Evolutionary conservation across 2,113 vertebrate genomes (phyloP).

Genomic region (Tragulus kanchil): DNA sequence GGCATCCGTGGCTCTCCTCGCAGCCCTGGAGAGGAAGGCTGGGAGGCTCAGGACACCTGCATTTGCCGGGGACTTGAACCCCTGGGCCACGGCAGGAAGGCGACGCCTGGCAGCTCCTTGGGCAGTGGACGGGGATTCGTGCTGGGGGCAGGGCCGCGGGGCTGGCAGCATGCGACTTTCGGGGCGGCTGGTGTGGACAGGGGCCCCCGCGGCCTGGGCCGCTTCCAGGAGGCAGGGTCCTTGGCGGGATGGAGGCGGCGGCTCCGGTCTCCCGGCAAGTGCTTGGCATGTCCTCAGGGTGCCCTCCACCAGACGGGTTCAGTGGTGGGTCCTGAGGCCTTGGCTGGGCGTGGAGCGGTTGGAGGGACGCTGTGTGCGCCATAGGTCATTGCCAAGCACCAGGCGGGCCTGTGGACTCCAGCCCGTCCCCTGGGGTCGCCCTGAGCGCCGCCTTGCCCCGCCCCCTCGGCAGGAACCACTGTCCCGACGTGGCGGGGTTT

Average conservation of each 20-base stretch:
- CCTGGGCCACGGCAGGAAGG: background rate
- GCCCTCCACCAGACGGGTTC: rapidly evolving
- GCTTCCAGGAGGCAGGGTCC: background rate
- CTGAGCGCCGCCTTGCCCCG: too few relatives aligned
- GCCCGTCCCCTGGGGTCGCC: background rate
- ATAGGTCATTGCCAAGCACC: too few relatives aligned
- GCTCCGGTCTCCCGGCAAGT: background rate
- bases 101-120: background rate
- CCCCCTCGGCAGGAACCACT: background rate
- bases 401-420: rapidly evolving
- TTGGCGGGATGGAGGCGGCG: background rate
- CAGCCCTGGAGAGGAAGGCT: background rate
- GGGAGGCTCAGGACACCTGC: background rate
- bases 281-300: background rate
- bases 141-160: rapidly evolving
- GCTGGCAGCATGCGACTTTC: background rate
- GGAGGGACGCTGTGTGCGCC: background rate
- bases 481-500: rapidly evolving
- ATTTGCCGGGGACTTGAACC: rapidly evolving
- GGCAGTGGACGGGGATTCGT: background rate
- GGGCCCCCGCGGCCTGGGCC: background rate
- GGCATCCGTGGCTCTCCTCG: background rate
- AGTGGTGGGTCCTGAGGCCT: too few relatives aligned
- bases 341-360: rapidly evolving
- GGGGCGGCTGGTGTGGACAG: too few relatives aligned